Conservation (phyloP, 2,797 vertebrate species). For the Mionectes olivaceus region DNA sequence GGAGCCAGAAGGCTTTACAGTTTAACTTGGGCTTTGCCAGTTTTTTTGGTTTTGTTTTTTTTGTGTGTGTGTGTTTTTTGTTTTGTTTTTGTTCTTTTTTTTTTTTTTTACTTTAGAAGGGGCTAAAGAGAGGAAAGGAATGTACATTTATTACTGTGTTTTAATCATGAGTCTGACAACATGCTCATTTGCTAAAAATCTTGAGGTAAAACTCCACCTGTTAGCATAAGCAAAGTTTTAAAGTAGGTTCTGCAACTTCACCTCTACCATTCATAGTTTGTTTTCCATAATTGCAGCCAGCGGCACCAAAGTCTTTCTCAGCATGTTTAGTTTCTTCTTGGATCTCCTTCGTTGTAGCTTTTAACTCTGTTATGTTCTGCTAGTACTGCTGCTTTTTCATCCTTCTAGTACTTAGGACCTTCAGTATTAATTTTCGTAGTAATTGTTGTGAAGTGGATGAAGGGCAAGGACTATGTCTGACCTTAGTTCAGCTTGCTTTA, state of each 20-base stretch:
- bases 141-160: neutral
- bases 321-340: slow-evolving; percentile 36
- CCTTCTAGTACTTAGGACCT: neutral
- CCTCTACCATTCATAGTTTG: slow-evolving; percentile 17
- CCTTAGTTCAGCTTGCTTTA: neutral
- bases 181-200: slow-evolving; percentile 21
- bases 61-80: neutral
- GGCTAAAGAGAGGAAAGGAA: neutral
- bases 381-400: slow-evolving; percentile 17
- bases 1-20: slow-evolving; percentile 49
- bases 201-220: slow-evolving; percentile 40
- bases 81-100: neutral
- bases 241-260: slow-evolving; percentile 18
- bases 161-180: slow-evolving; percentile 11
- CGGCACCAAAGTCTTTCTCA: neutral
- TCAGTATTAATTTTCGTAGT: slow-evolving; percentile 9
- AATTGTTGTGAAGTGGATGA: neutral
- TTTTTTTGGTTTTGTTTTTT: neutral
- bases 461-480: neutral
- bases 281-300: slow-evolving; percentile 53
- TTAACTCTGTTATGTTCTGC: slow-evolving; percentile 30
- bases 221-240: neutral
- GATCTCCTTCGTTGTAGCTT: slow-evolving; percentile 9
- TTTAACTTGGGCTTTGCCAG: slow-evolving; percentile 31
- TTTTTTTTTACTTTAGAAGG: neutral